Percentiles rank a stretch among this genome's conserved stretches.
Evolutionary conservation across 2,797 vertebrate species (phyloP).

Genomic region (Poeciliopsis infans): DNA sequence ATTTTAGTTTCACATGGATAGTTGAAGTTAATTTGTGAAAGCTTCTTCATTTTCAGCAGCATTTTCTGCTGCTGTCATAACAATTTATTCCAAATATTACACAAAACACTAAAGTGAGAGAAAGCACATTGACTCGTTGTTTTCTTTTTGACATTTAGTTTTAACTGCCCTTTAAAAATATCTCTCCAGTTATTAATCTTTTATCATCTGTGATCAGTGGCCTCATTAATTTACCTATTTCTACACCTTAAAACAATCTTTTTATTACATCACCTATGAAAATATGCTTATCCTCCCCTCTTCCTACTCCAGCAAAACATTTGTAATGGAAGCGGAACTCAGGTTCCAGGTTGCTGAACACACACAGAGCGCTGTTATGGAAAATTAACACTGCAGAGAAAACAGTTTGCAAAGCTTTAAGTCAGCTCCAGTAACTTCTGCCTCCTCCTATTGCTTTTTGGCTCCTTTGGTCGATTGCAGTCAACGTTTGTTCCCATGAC

Average conservation of each 20-base stretch:
- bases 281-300: background rate
- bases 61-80: background rate
- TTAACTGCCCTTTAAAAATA: background rate
- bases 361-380: conserved; percentile 1
- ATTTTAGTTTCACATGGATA: background rate
- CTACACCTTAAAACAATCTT: background rate
- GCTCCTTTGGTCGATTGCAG: conserved; percentile 6
- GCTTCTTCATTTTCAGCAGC: background rate
- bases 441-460: conserved; percentile 8
- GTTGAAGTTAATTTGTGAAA: background rate
- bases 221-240: background rate
- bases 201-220: background rate
- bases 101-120: background rate
- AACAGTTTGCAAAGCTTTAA: conserved; percentile 1
- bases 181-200: background rate
- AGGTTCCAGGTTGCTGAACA: conserved; percentile 5
- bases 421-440: conserved; percentile 7
- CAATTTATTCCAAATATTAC: background rate
- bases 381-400: background rate
- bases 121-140: background rate
- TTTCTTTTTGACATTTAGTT: background rate
- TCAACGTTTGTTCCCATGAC: conserved; percentile 6
- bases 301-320: background rate
- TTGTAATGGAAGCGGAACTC: background rate
- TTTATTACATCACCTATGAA: background rate